Evolutionary conservation across 2,113 vertebrate species (phyloP).

Genomic region (Micronycteris hirsuta): DNA sequence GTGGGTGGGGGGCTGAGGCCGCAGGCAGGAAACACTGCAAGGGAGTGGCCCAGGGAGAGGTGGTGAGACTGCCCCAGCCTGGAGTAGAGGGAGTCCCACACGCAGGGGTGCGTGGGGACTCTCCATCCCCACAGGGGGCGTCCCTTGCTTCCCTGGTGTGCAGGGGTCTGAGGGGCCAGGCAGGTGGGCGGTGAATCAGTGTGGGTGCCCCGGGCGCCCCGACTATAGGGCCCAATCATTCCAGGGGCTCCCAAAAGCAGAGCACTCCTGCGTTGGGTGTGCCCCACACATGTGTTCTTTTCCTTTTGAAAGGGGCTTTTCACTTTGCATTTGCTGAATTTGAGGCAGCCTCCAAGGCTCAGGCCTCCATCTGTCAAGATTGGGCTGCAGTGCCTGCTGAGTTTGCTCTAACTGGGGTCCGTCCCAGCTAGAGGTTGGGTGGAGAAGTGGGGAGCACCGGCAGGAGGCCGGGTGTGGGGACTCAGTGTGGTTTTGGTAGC

Average conservation of each 20-base stretch:
- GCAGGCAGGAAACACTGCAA: not conserved
- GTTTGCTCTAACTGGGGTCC: not conserved
- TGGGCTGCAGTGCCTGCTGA: not conserved
- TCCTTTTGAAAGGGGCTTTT: not conserved
- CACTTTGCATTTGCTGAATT: not conserved
- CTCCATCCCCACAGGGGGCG: not conserved
- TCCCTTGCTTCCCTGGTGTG: not conserved
- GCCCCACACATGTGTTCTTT: not conserved
- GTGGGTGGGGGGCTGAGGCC: not conserved
- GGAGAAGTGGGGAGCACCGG: not conserved
- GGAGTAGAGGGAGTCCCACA: not conserved
- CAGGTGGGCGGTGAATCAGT: not conserved
- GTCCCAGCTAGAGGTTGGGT: not conserved
- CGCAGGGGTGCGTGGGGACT: not conserved
- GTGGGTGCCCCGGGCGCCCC: not conserved
- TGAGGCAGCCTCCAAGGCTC: not conserved
- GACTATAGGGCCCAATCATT: not conserved
- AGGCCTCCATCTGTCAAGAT: not conserved
- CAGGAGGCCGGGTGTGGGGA: not conserved
- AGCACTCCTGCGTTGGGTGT: not conserved
- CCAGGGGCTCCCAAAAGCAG: not conserved
- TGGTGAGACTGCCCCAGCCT: not conserved
- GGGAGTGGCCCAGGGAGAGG: not conserved
- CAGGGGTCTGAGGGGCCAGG: not conserved
- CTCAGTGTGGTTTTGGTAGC: not conserved